Evolutionary conservation across 2,113 vertebrate genomes (phyloP).

Genomic region (Pituophis catenifer): DNA sequence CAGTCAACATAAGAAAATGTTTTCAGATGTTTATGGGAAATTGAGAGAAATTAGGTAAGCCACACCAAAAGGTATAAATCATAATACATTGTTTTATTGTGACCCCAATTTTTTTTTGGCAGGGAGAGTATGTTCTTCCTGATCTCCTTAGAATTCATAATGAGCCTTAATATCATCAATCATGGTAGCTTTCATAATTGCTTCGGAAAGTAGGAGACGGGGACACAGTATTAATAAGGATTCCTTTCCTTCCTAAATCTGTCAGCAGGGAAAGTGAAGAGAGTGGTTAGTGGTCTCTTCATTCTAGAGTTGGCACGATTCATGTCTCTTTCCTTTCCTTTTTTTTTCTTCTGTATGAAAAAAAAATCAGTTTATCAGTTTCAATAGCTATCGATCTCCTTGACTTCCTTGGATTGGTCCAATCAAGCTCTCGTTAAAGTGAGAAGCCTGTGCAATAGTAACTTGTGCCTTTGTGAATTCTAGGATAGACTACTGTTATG

Average conservation of each 20-base stretch:
- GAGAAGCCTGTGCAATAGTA: background rate
- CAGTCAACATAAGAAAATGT: background rate
- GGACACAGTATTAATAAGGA: background rate
- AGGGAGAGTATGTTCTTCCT: background rate
- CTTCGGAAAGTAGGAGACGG: background rate
- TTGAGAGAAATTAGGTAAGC: background rate
- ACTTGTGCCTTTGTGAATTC: background rate
- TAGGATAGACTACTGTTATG: background rate
- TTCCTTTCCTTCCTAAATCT: background rate
- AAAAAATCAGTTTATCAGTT: background rate
- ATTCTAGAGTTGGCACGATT: background rate
- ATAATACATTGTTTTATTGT: background rate
- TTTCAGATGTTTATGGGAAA: background rate
- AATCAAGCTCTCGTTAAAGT: background rate
- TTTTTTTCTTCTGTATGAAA: background rate
- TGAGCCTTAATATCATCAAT: background rate
- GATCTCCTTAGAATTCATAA: background rate
- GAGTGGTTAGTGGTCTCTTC: background rate
- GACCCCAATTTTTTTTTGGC: background rate
- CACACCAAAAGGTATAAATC: background rate
- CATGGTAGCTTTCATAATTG: background rate
- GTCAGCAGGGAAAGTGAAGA: background rate
- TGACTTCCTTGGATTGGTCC: background rate
- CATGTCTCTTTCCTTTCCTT: background rate
- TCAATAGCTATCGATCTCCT: background rate